These are phyloP conservation scores for Sebastes fasciatus DNA, from an alignment of 2,113 vertebrate species.

Conservation along the genomic window DNA sequence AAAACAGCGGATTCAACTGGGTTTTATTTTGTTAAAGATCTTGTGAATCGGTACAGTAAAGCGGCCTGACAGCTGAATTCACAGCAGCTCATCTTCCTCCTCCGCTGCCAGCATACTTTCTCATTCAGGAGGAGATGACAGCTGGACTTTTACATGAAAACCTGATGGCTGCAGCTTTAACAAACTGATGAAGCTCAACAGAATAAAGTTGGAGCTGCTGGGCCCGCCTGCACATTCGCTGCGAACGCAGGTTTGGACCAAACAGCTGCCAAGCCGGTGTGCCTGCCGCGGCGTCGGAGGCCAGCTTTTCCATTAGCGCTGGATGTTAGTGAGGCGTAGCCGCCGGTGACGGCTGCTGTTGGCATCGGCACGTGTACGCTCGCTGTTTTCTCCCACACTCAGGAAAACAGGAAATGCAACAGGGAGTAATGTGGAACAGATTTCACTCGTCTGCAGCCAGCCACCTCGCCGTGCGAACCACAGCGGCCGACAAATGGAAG, in stretches of 20 bases:
- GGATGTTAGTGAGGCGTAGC: conserved; percentile 65
- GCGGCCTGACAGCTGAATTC: not conserved
- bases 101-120: conserved; percentile 4
- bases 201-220: not conserved
- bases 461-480: conserved; percentile 54
- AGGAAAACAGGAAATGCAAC: conserved; percentile 69
- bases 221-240: conserved; percentile 1
- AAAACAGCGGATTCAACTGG: not conserved
- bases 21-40: not conserved
- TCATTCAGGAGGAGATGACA: conserved; percentile 31
- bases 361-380: conserved; percentile 53
- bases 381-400: conserved; percentile 17
- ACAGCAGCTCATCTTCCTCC: not conserved
- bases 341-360: conserved; percentile 60
- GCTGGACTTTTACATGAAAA: conserved; percentile 53
- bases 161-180: conserved; percentile 21
- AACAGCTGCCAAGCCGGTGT: conserved; percentile 57
- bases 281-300: conserved; percentile 16
- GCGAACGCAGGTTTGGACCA: conserved; percentile 26
- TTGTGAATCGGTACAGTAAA: not conserved
- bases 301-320: conserved; percentile 70
- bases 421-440: conserved; percentile 77
- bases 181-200: conserved; percentile 2
- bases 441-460: conserved; percentile 61
- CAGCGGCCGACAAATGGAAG: conserved; percentile 25